phyloP scores from a whole-genome alignment of 2,113 vertebrate genomes.

The Corynorhinus townsendii region DNA sequence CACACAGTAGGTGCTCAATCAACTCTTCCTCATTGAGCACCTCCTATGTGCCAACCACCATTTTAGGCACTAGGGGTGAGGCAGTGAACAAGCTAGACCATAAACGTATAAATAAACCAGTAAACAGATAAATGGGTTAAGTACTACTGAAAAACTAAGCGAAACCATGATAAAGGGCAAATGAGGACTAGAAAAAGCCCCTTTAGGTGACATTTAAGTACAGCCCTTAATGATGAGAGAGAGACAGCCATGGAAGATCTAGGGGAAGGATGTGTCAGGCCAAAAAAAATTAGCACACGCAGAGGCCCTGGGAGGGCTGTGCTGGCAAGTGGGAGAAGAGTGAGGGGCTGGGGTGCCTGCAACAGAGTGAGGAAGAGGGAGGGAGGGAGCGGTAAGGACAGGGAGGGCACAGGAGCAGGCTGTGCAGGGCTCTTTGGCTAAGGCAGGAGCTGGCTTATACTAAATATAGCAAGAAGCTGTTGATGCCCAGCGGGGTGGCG shows the following conservation, averaged over 20 bases:
- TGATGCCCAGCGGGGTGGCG: not conserved
- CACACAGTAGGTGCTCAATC: not conserved
- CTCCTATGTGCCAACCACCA: not conserved
- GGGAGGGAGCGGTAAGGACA: not conserved
- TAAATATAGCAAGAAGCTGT: not conserved
- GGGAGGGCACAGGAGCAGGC: no score
- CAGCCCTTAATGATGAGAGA: not conserved
- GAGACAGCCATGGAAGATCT: not conserved
- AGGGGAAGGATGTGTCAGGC: not conserved
- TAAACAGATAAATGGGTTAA: not conserved
- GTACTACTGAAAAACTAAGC: not conserved
- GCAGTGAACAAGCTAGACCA: not conserved
- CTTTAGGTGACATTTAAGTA: not conserved
- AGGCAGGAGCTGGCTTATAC: not conserved
- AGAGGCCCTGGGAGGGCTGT: not conserved
- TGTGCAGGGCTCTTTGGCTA: not conserved
- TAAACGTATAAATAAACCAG: not conserved
- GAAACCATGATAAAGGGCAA: not conserved
- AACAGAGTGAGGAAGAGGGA: not conserved
- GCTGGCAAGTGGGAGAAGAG: not conserved
- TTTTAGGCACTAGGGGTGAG: not conserved
- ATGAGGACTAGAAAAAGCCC: not conserved
- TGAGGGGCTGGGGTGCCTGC: fast-evolving
- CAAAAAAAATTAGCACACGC: not conserved
- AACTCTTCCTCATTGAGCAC: no score